phyloP scores from a whole-genome alignment of 2,113 vertebrate species.

The Fulmarus glacialis region DNA sequence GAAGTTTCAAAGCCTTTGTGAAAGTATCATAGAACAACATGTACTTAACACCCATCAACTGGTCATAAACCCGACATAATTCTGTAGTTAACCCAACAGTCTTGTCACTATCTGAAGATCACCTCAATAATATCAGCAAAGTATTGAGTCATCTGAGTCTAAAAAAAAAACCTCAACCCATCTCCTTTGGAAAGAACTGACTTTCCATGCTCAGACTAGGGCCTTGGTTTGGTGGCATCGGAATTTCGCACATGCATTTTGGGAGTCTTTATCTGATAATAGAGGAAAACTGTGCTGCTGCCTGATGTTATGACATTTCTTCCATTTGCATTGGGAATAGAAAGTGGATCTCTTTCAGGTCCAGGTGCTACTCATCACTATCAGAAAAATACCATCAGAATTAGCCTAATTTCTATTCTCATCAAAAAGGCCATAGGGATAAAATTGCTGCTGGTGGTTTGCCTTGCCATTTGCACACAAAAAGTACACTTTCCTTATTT shows the following conservation, averaged over 20 bases:
- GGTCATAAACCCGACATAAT: accelerated
- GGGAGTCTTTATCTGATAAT: not conserved
- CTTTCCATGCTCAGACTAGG: not conserved
- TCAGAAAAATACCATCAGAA: not conserved
- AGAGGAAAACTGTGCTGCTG: not conserved
- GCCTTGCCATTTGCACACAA: not conserved
- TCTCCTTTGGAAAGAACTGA: not conserved
- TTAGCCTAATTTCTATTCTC: not conserved
- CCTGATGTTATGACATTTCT: not conserved
- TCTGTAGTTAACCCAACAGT: not conserved
- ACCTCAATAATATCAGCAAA: not conserved
- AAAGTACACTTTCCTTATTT: not conserved
- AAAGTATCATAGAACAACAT: not conserved
- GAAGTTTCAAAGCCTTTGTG: not conserved
- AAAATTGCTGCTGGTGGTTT: not conserved
- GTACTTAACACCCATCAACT: not conserved
- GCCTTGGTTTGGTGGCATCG: not conserved
- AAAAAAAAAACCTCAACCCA: not conserved
- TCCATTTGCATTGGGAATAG: not conserved
- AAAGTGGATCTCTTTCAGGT: not conserved
- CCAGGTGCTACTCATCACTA: not conserved
- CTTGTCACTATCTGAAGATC: not conserved
- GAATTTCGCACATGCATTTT: not conserved
- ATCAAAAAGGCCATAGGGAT: not conserved
- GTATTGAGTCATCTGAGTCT: not conserved